Base-by-base conservation (phyloP, 2,113 vertebrate species). In the Turdus rufiventris region DNA sequence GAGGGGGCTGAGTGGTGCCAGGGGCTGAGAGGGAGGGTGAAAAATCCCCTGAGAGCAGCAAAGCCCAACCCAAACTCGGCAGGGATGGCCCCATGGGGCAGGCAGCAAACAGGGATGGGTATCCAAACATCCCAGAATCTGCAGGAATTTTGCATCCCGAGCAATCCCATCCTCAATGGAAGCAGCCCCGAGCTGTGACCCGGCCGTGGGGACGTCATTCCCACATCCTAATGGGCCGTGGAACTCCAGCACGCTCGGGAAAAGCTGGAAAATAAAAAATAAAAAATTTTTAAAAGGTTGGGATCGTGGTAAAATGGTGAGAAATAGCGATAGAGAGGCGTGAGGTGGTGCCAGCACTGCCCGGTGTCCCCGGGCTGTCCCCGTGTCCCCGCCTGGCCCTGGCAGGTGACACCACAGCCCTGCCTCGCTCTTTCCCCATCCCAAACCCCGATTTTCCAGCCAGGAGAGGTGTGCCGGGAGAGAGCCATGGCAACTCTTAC, bases 401-500 rank as follows among this genome's bases (percentile, higher is more conserved):
- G 65, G 57, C 79, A 20, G 23, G 47, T 9, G 23, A 43, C 12
- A 6, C 70, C 85, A 73, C 60, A 8, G 77, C 88, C 0, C 4
- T 54, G 87, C 54, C 34, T 58, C 5, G 24, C 2, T 12, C 56
- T 26, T 38, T 85, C 40, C 73, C 72, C 20, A 0, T 31, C 7
- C 45, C 71, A 31, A n/a, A 10, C 0, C 70, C 56, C 1, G 4
- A 2, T 13, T 86, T 91, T 16, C 88, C 47, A 9, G 54, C 17
- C 85, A 14, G 89, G 17, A 58, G 70, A 96, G 89, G 68, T 42
- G 91, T 50, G 77, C 56, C 33, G 23, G 56, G 51, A 0, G 1
- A 88, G 92, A 89, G 66, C 85, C 90, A 68, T 79, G 95, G 92
- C 88, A 95, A 90, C 73, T 48, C 90, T 48, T 8, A 93, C 87